phyloP scores from a whole-genome alignment of 2,113 vertebrate genomes.

The Alosa alosa region DNA sequence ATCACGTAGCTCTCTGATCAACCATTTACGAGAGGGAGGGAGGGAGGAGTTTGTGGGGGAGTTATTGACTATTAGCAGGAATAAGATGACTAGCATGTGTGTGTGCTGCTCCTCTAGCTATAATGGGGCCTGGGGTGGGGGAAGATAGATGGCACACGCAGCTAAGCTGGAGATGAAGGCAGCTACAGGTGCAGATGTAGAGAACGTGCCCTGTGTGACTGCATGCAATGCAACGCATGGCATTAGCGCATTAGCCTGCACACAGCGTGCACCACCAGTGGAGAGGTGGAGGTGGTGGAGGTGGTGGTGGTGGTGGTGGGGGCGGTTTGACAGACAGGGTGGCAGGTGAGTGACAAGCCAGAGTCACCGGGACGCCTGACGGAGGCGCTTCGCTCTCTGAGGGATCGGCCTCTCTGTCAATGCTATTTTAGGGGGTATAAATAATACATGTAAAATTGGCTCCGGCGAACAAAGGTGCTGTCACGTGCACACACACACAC shows the following conservation, averaged over 20 bases:
- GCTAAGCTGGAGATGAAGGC: not conserved
- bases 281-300: not conserved
- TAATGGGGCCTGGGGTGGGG: not conserved
- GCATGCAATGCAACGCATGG: no score
- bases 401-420: not conserved
- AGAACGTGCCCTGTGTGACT: not conserved
- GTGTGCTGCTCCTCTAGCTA: not conserved
- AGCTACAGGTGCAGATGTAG: not conserved
- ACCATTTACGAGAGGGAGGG: not conserved
- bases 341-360: not conserved
- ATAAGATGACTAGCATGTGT: constrained; percentile 3
- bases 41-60: not conserved
- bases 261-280: not conserved
- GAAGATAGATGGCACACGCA: not conserved
- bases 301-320: not conserved
- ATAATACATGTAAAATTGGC: constrained; percentile 17
- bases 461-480: not conserved
- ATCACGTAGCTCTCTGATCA: constrained; percentile 7
- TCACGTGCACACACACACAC: not conserved
- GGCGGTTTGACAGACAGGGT: not conserved
- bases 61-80: constrained; percentile 5
- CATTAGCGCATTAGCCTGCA: not conserved
- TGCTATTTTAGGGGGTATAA: not conserved
- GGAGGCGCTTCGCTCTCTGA: not conserved
- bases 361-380: not conserved